These are phyloP conservation scores for rat (Rattus norvegicus) DNA, from an alignment of 2,113 vertebrate genomes.

Conservation along the genomic window GRCr8 NC_086030.1:50435001-50435500, in stretches of 20 bases:
- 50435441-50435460: constrained; percentile 82
- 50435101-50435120: constrained; percentile 62
- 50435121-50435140: constrained; percentile 86
- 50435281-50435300: constrained; percentile 93
- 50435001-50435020: constrained; percentile 59
- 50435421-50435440: constrained; percentile 96
- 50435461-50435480: constrained; percentile 92
- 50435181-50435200: constrained; percentile 89
- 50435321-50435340: constrained; percentile 99
- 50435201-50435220: constrained; percentile 87
- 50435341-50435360: constrained; percentile 99
- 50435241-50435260: constrained; percentile 88
- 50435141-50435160: constrained; percentile 82
- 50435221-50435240: constrained; percentile 85
- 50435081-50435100: constrained; percentile 83
- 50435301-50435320: constrained; percentile 89
- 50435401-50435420: constrained; percentile 98
- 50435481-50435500: background rate
- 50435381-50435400: constrained; percentile 99
- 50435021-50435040: constrained; percentile 76
- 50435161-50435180: constrained; percentile 87
- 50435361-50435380: constrained; percentile 99
- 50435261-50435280: constrained; percentile 85
- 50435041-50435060: constrained; percentile 38
- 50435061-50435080: constrained; percentile 69